Evolutionary conservation across 2,797 vertebrate species (phyloP).

Genomic region (Lates japonicus): DNA sequence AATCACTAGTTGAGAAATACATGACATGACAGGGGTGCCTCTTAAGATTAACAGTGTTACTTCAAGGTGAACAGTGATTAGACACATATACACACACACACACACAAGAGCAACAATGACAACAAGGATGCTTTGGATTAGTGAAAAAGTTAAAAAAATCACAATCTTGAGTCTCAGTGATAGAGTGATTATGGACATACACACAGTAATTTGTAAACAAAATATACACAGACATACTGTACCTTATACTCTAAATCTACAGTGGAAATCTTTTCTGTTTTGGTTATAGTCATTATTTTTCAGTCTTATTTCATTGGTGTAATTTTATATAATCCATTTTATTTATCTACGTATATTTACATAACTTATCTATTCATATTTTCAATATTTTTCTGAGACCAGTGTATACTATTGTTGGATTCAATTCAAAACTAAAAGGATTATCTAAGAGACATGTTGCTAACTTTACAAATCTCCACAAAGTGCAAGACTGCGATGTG

Average conservation of each 20-base stretch:
- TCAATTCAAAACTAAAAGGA: slow-evolving; percentile 48
- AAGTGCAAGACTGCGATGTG: slow-evolving; percentile 74
- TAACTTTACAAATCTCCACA: slow-evolving; percentile 56
- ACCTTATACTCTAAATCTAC: slow-evolving; percentile 59
- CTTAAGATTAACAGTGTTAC: slow-evolving; percentile 46
- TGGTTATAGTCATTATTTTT: slow-evolving; percentile 58
- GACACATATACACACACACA: slow-evolving; percentile 26
- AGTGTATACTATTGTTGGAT: slow-evolving; percentile 34
- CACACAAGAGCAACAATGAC: slow-evolving; percentile 35
- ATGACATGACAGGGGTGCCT: slow-evolving; percentile 33
- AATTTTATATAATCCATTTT: slow-evolving; percentile 55
- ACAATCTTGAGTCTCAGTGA: slow-evolving; percentile 77
- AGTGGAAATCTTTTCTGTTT: slow-evolving; percentile 64
- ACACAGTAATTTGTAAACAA: slow-evolving; percentile 71
- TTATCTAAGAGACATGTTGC: slow-evolving; percentile 53
- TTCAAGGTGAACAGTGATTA: slow-evolving; percentile 47
- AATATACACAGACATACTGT: slow-evolving; percentile 64
- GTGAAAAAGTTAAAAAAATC: slow-evolving; percentile 72
- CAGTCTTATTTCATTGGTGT: slow-evolving; percentile 47
- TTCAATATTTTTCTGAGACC: slow-evolving; percentile 34
- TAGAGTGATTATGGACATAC: slow-evolving; percentile 56
- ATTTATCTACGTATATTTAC: slow-evolving; percentile 64
- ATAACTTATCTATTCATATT: slow-evolving; percentile 44
- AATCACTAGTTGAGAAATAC: slow-evolving; percentile 46
- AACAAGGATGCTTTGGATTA: slow-evolving; percentile 69